phyloP scores from a whole-genome alignment of 2,888 invertebrate genomes.

The Plagodis pulveraria region DNA sequence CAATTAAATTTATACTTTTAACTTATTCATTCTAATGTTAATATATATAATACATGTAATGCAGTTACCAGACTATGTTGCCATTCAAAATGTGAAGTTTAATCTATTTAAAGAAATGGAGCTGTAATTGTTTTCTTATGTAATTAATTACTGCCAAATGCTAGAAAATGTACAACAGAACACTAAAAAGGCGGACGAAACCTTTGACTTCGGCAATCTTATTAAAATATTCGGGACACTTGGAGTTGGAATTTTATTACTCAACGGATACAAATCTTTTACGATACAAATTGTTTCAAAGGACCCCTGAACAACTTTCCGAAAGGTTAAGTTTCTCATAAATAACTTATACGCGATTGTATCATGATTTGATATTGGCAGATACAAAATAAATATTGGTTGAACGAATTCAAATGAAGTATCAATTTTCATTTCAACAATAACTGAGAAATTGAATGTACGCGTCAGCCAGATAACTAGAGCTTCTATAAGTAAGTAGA shows the following conservation, averaged over 20 bases:
- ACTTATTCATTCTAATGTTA: too few species aligned
- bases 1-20: too few species aligned
- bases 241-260: slow-evolving; percentile 9
- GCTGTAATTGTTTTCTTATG: slow-evolving; percentile 3
- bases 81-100: too few species aligned
- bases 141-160: slow-evolving; percentile 21
- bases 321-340: slow-evolving; percentile 11
- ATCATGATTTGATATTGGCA: slow-evolving; percentile 14
- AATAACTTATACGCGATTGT: slow-evolving; percentile 11
- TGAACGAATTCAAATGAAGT: background rate
- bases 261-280: slow-evolving; percentile 20
- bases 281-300: slow-evolving; percentile 9
- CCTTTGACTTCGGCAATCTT: slow-evolving; percentile 20
- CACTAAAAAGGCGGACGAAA: slow-evolving; percentile 26
- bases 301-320: slow-evolving; percentile 10
- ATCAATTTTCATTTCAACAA: slow-evolving; percentile 9
- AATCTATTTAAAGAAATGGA: background rate
- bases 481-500: slow-evolving; percentile 18
- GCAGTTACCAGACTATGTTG: too few species aligned
- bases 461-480: slow-evolving; percentile 18
- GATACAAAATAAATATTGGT: slow-evolving; percentile 8
- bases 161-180: slow-evolving; percentile 18
- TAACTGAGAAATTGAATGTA: slow-evolving; percentile 24
- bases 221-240: slow-evolving; percentile 22
- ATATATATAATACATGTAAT: too few species aligned